Evolutionary conservation across 2,888 invertebrate genomes (phyloP), one percentile per base, ranked within the genome.

Genomic region (Habroteleia sp.): DNA sequence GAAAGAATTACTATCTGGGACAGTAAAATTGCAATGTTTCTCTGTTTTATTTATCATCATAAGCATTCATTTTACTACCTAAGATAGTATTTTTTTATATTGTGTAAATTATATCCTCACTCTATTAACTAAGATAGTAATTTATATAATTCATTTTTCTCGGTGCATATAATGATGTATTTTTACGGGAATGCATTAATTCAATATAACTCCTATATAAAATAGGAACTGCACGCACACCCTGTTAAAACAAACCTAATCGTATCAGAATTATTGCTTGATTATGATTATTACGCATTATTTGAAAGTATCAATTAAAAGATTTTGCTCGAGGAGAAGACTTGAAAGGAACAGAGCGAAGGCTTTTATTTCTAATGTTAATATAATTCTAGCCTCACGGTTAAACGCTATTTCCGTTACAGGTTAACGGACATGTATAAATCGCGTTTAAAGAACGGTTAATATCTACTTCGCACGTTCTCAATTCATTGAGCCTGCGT

Each of bases 361-460:
- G 52, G n/a, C 46, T 48, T 63, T 46, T 56, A 50, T 66, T 73
- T 73, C 52, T 66, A 65, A 73, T 58, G 50, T 42, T 50, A 56
- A 65, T 65, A 60, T 25, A 74, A 74, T 66, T 60, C 44, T 46
- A 63, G 56, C 33, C 58, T 35, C 54, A 58, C 58, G 39, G 66
- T 46, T 74, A 54, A 74, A 66, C 42, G 16, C 74, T 35, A 62
- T 74, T 74, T 74, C 74, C 68, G 74, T 74, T 74, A 68, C 54
- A 29, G 62, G 74, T 54, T 74, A 74, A 74, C 74, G 74, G 74
- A 68, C 74, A 62, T 56, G 63, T 62, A 41, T 56, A 60, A 69
- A 69, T 69, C 74, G 68, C 77, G 77, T 81, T 78, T 72, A 58
- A 73, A 44, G 60, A 80, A 78, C 74, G 74, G 75, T 79, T 79